Evolutionary conservation across 2,113 vertebrate species (phyloP).

Genomic region (Lontra canadensis): DNA sequence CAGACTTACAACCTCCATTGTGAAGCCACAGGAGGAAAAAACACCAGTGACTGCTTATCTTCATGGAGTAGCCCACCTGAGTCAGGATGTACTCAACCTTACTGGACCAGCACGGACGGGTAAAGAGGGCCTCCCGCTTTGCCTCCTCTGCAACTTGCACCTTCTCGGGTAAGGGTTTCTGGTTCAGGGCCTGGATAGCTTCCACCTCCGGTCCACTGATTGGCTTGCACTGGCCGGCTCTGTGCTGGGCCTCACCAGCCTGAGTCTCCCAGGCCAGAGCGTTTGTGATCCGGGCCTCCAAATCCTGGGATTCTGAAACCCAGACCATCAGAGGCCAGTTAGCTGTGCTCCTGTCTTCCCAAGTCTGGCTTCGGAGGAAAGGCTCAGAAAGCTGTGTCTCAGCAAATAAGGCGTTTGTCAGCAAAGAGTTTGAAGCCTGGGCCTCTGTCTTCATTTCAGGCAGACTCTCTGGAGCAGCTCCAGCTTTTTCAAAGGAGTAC

Average conservation of each 20-base stretch:
- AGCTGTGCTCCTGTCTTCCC: not conserved
- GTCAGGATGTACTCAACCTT: constrained; percentile 90
- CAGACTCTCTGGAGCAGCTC: not conserved
- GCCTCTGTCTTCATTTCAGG: not conserved
- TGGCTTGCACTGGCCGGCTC: rapidly evolving
- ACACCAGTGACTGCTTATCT: constrained; percentile 89
- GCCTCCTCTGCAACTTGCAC: not conserved
- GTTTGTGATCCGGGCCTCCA: not conserved
- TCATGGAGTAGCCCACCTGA: constrained; percentile 92
- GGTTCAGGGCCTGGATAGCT: too few relatives aligned
- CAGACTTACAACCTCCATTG: constrained; percentile 55
- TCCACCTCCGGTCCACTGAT: rapidly evolving
- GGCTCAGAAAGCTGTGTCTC: not conserved
- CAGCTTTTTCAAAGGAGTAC: rapidly evolving
- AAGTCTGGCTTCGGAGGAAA: rapidly evolving
- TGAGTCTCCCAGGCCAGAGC: constrained; percentile 1
- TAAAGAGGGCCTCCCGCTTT: rapidly evolving
- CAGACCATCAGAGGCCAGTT: not conserved
- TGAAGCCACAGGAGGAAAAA: constrained; percentile 81
- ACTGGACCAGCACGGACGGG: constrained; percentile 83
- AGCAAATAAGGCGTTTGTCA: too few relatives aligned
- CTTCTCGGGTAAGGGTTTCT: not conserved
- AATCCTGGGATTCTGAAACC: not conserved
- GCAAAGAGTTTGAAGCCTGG: not conserved
- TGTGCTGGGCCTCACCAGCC: not conserved